Conservation (phyloP, 1,140 invertebrate genomes). For the Oscheius sp. region DNA sequence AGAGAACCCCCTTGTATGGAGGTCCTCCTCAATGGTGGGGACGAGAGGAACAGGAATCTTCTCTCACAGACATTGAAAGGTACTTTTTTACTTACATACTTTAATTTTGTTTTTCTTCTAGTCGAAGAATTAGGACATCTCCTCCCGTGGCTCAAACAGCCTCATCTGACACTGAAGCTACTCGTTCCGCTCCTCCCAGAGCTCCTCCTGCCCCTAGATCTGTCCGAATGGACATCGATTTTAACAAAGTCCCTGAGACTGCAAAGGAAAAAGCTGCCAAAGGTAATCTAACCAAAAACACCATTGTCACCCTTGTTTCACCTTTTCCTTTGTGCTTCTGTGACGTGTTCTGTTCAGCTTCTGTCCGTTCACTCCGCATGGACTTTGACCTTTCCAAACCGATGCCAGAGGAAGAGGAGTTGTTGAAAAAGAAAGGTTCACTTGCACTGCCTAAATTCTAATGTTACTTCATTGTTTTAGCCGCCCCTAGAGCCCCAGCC, state of each 20-base stretch:
- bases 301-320: background rate
- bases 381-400: slow-evolving; percentile 13
- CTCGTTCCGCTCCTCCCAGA: background rate
- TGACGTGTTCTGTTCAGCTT: slow-evolving; percentile 1
- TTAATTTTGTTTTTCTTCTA: background rate
- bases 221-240: slow-evolving; percentile 28
- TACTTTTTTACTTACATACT: background rate
- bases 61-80: slow-evolving; percentile 13
- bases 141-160: slow-evolving; percentile 10
- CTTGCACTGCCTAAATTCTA: background rate
- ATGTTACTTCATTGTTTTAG: background rate
- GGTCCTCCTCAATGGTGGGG: slow-evolving; percentile 5
- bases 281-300: background rate
- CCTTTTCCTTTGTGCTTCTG: slow-evolving; percentile 2
- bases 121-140: background rate
- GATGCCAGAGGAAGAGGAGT: background rate
- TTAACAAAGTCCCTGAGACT: background rate
- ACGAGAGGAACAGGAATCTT: slow-evolving; percentile 8
- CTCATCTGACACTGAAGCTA: background rate
- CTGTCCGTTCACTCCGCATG: slow-evolving; percentile 15
- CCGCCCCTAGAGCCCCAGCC: background rate
- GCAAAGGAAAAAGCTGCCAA: background rate
- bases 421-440: background rate
- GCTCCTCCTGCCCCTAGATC: background rate
- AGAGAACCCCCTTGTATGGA: slow-evolving; percentile 3